These are phyloP conservation scores for Apamea monoglypha DNA, from an alignment of 2,888 invertebrate species.

Conservation along the genomic window DNA sequence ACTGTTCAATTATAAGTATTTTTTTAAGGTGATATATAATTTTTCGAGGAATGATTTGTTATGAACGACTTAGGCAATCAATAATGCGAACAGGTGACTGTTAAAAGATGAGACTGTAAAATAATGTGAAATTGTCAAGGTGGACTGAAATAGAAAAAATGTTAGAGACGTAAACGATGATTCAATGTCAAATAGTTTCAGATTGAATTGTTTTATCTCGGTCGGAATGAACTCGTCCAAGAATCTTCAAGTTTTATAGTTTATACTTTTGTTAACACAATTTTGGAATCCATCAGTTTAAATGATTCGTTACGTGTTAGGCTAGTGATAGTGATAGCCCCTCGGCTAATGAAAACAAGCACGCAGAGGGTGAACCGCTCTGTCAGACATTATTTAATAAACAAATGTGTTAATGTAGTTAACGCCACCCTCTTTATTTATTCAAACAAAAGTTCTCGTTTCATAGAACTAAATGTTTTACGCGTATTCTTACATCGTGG, in stretches of 20 bases:
- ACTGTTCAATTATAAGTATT: not conserved
- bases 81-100: constrained; percentile 44
- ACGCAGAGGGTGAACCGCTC: constrained; percentile 72
- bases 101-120: constrained; percentile 65
- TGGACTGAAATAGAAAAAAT: constrained; percentile 75
- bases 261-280: constrained; percentile 4
- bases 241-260: constrained; percentile 43
- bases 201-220: constrained; percentile 70
- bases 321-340: too few species aligned
- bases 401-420: constrained; percentile 66
- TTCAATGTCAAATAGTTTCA: constrained; percentile 76
- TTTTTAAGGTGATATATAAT: not conserved
- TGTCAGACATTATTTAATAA: constrained; percentile 68
- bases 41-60: constrained; percentile 9
- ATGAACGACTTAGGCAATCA: constrained; percentile 21
- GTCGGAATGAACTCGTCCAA: constrained; percentile 54
- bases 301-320: constrained; percentile 43
- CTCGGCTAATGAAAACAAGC: constrained; percentile 75
- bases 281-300: constrained; percentile 7
- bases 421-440: constrained; percentile 48
- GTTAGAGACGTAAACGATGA: constrained; percentile 73
- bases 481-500: not conserved
- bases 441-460: constrained; percentile 3
- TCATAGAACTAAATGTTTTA: not conserved
- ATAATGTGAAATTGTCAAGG: constrained; percentile 73